Percentiles rank a stretch among this genome's conserved stretches.
Evolutionary conservation across 2,888 invertebrate genomes (phyloP).

Genomic region (Argyresthia goedartella): DNA sequence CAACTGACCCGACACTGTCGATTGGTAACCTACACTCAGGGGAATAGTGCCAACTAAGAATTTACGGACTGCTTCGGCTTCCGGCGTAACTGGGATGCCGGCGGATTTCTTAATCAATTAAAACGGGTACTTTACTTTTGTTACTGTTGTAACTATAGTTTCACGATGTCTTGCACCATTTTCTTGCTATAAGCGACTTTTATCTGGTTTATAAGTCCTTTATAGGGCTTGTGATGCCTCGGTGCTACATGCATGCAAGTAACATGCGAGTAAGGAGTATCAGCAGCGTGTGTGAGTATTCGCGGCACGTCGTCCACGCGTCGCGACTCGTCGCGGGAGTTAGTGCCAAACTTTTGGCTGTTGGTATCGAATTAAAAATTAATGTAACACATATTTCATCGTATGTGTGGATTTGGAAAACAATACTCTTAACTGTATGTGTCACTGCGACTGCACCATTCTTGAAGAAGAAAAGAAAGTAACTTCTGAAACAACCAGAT

Average conservation of each 20-base stretch:
- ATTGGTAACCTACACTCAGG: constrained; percentile 60
- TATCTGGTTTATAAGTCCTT: neutral
- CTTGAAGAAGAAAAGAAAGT: too few species aligned
- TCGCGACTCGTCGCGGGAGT: constrained; percentile 12
- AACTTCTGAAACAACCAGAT: too few species aligned
- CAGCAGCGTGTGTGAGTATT: constrained; percentile 21
- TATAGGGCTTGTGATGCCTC: neutral
- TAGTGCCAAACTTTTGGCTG: constrained; percentile 40
- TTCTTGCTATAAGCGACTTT: too few species aligned
- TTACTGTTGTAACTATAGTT: too few species aligned
- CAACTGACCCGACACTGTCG: constrained; percentile 55
- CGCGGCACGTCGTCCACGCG: constrained; percentile 30
- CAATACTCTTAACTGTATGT: neutral
- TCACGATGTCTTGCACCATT: too few species aligned
- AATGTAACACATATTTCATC: constrained; percentile 25
- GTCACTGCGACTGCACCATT: neutral
- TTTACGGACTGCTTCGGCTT: constrained; percentile 41
- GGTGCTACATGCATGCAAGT: neutral
- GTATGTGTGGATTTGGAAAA: too few species aligned
- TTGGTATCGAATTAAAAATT: constrained; percentile 42
- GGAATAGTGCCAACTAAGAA: constrained; percentile 47
- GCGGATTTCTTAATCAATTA: too few species aligned
- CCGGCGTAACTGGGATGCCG: constrained; percentile 9
- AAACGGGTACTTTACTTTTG: too few species aligned
- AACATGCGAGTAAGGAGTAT: neutral